phyloP scores from a whole-genome alignment of 2,113 vertebrate species.

The Micronisus gabar region DNA sequence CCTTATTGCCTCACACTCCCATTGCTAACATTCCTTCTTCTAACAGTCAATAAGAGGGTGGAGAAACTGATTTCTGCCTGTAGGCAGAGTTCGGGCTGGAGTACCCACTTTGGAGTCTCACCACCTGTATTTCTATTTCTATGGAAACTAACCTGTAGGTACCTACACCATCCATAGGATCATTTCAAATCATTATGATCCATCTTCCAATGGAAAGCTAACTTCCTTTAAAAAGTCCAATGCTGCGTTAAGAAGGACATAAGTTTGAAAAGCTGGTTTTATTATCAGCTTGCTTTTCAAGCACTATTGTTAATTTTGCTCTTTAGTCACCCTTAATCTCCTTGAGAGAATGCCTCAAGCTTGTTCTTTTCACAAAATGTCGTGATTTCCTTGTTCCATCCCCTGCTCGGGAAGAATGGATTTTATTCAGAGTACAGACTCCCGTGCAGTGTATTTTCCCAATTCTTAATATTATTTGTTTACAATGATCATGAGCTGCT shows the following conservation, averaged over 20 bases:
- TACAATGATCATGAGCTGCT: neutral
- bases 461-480: neutral
- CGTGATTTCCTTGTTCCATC: neutral
- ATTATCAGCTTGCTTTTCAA: neutral
- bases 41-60: neutral
- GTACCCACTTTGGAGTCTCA: neutral
- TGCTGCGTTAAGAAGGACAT: neutral
- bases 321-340: neutral
- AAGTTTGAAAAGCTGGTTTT: neutral
- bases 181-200: neutral
- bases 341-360: neutral
- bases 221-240: neutral
- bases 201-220: neutral
- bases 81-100: neutral
- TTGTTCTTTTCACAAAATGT: neutral
- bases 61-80: neutral
- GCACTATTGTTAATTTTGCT: neutral
- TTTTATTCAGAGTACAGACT: neutral
- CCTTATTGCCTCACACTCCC: neutral
- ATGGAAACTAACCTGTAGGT: neutral
- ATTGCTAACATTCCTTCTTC: neutral
- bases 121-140: neutral
- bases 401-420: neutral
- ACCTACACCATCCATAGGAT: neutral
- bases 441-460: neutral